Conservation (phyloP, 2,888 invertebrate genomes). For the Choristoneura rosaceana region DNA sequence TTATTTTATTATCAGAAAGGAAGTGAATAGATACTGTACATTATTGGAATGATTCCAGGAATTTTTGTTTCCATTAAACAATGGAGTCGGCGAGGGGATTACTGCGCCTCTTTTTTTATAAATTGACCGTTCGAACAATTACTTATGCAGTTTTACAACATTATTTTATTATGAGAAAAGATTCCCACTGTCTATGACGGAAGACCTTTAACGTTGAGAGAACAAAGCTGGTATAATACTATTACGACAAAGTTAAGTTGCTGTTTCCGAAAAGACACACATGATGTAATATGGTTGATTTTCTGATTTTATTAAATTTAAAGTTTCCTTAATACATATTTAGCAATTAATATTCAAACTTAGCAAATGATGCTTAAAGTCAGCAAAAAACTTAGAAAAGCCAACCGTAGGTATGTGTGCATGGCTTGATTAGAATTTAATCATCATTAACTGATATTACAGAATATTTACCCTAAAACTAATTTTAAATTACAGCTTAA, state of each 20-base stretch:
- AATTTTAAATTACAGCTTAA: neutral
- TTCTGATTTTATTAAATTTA: too few relatives aligned
- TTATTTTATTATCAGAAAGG: constrained; percentile 77
- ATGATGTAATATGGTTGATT: neutral
- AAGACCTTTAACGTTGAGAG: neutral
- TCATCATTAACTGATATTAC: neutral
- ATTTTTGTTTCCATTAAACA: constrained; percentile 72
- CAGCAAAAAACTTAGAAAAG: too few relatives aligned
- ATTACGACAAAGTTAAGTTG: neutral
- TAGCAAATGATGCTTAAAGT: too few relatives aligned
- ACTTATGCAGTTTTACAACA: constrained; percentile 1
- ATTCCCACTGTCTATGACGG: neutral
- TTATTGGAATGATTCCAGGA: constrained; percentile 72
- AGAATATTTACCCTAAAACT: neutral
- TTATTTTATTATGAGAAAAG: neutral
- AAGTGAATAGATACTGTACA: constrained; percentile 77
- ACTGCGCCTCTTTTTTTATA: constrained; percentile 50
- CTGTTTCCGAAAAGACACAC: neutral
- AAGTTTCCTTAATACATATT: too few relatives aligned
- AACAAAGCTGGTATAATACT: neutral
- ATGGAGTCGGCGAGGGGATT: constrained; percentile 56
- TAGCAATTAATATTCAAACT: too few relatives aligned
- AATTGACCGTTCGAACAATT: constrained; percentile 29
- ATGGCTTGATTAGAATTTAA: too few relatives aligned
- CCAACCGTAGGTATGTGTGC: too few relatives aligned